Conservation (phyloP, 2,113 vertebrate genomes). For the Ptilonorhynchus violaceus region DNA sequence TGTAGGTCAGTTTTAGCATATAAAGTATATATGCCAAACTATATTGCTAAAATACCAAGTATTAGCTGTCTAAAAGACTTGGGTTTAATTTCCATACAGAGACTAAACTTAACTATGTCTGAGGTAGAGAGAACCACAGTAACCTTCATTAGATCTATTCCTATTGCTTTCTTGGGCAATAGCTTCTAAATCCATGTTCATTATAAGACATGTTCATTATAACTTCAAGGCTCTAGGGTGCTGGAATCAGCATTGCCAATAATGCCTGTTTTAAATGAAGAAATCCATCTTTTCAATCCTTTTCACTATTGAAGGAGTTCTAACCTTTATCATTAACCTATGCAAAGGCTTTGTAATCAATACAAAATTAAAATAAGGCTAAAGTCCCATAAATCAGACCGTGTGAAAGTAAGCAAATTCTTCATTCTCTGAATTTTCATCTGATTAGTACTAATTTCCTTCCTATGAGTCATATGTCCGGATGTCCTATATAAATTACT, state of each 20-base stretch:
- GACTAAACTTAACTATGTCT: not conserved
- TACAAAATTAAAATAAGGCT: slow-evolving; percentile 11
- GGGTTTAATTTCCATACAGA: not conserved
- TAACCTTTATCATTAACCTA: slow-evolving; percentile 34
- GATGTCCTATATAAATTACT: not conserved
- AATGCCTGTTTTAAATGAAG: not conserved
- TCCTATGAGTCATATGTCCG: not conserved
- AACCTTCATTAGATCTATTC: not conserved
- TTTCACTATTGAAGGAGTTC: not conserved
- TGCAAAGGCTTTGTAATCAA: slow-evolving; percentile 11
- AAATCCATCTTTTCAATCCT: slow-evolving; percentile 32
- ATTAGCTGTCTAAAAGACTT: not conserved
- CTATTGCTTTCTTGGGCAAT: not conserved
- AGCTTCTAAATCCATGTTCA: not conserved
- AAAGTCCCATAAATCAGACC: not conserved
- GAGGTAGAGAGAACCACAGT: not conserved
- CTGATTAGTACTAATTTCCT: not conserved
- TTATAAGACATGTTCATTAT: not conserved
- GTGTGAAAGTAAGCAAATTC: slow-evolving; percentile 10
- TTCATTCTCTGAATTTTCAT: slow-evolving; percentile 21
- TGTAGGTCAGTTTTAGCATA: not conserved
- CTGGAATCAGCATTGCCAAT: slow-evolving; percentile 3
- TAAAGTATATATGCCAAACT: not conserved
- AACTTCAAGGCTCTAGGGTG: not conserved
- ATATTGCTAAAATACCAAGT: not conserved